A percentile compares a stretch with the other conserved stretches of the same genome.
Conservation (phyloP, 2,888 invertebrate species). For the Oeneis ivallda region DNA sequence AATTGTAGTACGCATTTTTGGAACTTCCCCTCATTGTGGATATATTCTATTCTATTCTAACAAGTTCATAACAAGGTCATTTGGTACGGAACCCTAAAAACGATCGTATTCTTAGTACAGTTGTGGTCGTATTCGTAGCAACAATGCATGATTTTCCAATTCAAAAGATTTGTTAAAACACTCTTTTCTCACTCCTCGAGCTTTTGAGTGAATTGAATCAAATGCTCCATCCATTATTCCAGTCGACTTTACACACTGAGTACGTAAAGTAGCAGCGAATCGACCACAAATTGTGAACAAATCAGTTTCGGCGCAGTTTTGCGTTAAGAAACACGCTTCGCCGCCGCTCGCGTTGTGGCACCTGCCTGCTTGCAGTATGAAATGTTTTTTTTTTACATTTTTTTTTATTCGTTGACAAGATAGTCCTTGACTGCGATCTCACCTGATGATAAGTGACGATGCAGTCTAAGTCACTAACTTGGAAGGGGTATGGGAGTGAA, state of each 20-base stretch:
- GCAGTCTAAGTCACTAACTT: no score
- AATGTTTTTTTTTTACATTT: not conserved
- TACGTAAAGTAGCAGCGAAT: conserved; percentile 17
- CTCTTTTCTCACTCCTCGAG: not conserved
- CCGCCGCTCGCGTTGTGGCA: not conserved
- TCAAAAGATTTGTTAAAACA: not conserved
- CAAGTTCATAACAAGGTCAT: no score
- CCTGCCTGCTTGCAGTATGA: not conserved
- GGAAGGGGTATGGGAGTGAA: no score
- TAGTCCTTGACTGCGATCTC: no score
- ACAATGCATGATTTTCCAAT: not conserved
- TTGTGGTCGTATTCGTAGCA: not conserved
- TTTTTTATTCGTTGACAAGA: no score
- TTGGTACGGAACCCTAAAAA: no score
- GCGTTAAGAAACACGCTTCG: conserved; percentile 12
- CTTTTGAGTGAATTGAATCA: conserved; percentile 19
- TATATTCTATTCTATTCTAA: no score
- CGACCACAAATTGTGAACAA: conserved; percentile 16
- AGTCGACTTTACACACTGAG: conserved; percentile 13
- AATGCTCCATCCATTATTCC: conserved; percentile 15
- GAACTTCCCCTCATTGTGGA: no score
- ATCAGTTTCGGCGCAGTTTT: conserved; percentile 11
- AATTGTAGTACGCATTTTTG: no score
- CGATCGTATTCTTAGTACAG: no score
- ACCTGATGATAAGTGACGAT: no score